These are phyloP conservation scores for Chirona hameri DNA, from an alignment of 2,888 invertebrate species.

Conservation along the genomic window DNA sequence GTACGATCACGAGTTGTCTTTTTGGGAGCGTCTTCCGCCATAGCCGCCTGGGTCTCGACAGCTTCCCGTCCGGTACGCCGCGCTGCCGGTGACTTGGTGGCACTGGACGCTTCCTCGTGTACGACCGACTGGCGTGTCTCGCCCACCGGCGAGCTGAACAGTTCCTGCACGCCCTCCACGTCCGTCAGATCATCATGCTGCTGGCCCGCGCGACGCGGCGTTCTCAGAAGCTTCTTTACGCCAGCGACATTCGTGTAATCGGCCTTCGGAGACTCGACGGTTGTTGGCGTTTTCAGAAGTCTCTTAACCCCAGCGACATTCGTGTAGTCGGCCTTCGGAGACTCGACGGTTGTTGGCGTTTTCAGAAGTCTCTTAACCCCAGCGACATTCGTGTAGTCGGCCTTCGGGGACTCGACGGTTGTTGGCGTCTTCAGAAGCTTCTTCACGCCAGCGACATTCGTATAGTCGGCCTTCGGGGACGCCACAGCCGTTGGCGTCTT, in stretches of 20 bases:
- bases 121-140: too few relatives aligned
- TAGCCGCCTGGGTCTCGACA: not conserved
- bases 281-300: conserved; percentile 29
- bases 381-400: not conserved
- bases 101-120: too few relatives aligned
- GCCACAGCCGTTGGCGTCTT: conserved; percentile 25
- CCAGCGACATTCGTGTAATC: not conserved
- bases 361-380: not conserved
- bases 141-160: not conserved
- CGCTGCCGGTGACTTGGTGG: too few relatives aligned
- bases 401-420: not conserved
- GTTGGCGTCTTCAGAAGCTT: conserved; percentile 33
- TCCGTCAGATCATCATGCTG: not conserved
- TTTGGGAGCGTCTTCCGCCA: not conserved
- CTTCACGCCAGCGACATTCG: conserved; percentile 37
- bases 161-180: not conserved
- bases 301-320: not conserved
- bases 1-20: not conserved
- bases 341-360: conserved; percentile 30
- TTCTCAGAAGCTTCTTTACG: not conserved
- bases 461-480: conserved; percentile 36
- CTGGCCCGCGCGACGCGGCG: not conserved
- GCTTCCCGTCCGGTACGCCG: too few relatives aligned
- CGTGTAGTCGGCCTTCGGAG: conserved; percentile 2
- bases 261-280: not conserved